Base-by-base conservation (phyloP, 2,888 invertebrate species). In the Seira sanloemensis region DNA sequence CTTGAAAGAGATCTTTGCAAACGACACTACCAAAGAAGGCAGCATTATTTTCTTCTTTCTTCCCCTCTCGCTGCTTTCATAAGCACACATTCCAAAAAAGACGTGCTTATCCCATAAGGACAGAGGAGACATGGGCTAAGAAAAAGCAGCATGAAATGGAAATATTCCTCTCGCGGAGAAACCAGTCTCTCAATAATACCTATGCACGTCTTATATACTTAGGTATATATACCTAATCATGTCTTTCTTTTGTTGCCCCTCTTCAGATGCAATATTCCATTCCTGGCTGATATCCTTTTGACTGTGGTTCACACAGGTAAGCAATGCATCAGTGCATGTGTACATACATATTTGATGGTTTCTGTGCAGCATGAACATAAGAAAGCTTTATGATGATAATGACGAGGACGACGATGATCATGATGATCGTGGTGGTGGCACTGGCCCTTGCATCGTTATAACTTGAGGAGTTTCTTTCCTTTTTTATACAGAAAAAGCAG, bases 391-490 rank as follows among this genome's bases (percentile, higher is more conserved):
- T 37, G 37, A 37, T 37, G 37, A 7, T 76, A 67, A n/a, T 50
- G 46, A 50, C 16, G 66, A 73, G 67, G 71, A 71, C 37, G 78
- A 73, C 7, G 78, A n/a, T 58, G 80, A 19, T 77, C 4, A 27
- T 71, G 75, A 75, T 25, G 54, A 72, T 62, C 27, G 25, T 69
- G 24, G 67, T 58, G 73, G 80, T 80, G 80, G 80, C 80, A 80
- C 74, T 80, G 80, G 80, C 80, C 80, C 74, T 74, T 65, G 21
- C 73, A 24, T 37, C 12, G 23, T 68, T 67, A 12, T 24, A 66
- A 50, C 26, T 73, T 67, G 19, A 71, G 4, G 19, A 9, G 21
- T 18, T 37, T 69, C 9, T 5, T 69, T 7, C 37, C 12, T 37
- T 37, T 37, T 37, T 12, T 12, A 4, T 12, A 4, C 4, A 12